Evolutionary conservation across 2,888 invertebrate species (phyloP), one percentile per base, ranked within the genome.

Genomic region (Torymus texanus): DNA sequence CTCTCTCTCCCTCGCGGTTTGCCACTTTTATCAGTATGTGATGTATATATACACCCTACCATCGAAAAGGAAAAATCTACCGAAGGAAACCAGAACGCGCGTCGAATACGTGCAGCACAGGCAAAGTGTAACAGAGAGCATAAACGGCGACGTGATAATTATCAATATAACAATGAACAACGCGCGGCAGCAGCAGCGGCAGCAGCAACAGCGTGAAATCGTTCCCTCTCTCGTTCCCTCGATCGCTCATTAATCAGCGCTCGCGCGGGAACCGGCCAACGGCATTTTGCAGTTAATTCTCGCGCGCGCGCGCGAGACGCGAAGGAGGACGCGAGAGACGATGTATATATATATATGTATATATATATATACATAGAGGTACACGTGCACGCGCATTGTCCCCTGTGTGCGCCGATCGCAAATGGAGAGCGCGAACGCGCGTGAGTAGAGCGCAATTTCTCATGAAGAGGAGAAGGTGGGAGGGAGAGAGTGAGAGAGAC

Each of bases 91-190:
- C 10, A 21, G 21, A 63, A 21, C 53, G 55, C 62, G 62, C 24
- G 11, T 21, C 41, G 14, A 8, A 50, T 24, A 59, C 56, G 13
- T 55, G 62, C 24, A 11, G 14, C 50, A 11, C 41, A 12, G 58
- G 13, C 53, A 61, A 51, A 68, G 75, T 75, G 75, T 75, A 75
- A 68, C 75, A 21, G 41, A 65, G 50, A 66, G 16, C 29, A 59
- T 78, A 78, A 78, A 61, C 78, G 67, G 14, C 78, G 78, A 78
- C 72, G 61, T 72, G 78, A 78, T 78, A 78, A 78, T 78, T 78
- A 78, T 78, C 78, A 67, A 78, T 62, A 63, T 73, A 78, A 78
- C 78, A 78, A 78, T 78, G 78, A 53, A 21, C 63, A 53, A 58
- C 11, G 55, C 14, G 70, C 41, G n/a, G n/a, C n/a, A n/a, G 29